phyloP scores from a whole-genome alignment of 2,797 vertebrate species.

The Petrocephalus sullivani region DNA sequence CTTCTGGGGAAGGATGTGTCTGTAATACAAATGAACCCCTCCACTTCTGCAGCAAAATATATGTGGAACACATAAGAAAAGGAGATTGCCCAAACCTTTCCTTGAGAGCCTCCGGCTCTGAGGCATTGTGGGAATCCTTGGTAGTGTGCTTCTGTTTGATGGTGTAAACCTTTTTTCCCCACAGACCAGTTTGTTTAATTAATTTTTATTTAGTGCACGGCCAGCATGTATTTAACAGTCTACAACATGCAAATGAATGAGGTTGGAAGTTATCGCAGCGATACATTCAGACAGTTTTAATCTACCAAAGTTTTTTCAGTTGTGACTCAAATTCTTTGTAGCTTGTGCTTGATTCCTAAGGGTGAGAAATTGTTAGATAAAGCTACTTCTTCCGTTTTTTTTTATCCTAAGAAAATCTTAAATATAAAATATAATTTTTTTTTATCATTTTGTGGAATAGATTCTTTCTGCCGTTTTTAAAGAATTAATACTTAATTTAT shows the following conservation, averaged over 20 bases:
- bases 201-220: not conserved
- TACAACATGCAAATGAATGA: not conserved
- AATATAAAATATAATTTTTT: not conserved
- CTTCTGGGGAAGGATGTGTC: not conserved
- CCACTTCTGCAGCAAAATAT: not conserved
- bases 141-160: not conserved
- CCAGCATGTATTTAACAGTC: not conserved
- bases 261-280: not conserved
- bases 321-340: not conserved
- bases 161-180: not conserved
- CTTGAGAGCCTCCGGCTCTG: not conserved
- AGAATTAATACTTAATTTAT: conserved; percentile 1
- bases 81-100: not conserved
- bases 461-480: not conserved
- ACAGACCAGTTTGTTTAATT: not conserved
- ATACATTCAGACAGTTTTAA: not conserved
- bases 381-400: not conserved
- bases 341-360: not conserved
- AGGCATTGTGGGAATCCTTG: not conserved
- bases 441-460: not conserved
- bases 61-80: not conserved
- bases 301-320: not conserved
- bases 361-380: not conserved
- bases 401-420: not conserved
- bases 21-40: conserved; percentile 3